Conservation (phyloP, 1,140 invertebrate species). For the Oryctes rhinoceros region DNA sequence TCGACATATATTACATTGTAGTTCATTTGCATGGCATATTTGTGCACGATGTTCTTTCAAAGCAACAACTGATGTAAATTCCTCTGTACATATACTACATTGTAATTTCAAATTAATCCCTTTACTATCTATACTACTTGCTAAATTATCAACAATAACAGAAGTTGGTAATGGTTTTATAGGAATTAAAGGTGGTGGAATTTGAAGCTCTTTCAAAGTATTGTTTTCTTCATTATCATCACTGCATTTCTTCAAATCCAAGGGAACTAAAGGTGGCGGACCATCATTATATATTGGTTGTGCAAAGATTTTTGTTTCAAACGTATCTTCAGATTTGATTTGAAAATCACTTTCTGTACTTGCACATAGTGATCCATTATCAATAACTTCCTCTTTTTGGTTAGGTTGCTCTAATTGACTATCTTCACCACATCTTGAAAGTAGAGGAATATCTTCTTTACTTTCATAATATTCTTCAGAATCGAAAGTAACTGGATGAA, state of each 20-base stretch:
- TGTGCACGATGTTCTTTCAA: conserved; percentile 50
- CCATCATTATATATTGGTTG: conserved; percentile 43
- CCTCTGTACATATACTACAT: conserved; percentile 49
- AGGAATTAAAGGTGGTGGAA: conserved; percentile 53
- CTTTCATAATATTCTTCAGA: conserved; percentile 25
- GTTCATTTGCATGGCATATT: conserved; percentile 44
- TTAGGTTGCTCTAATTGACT: neutral
- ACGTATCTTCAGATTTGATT: neutral
- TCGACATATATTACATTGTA: conserved; percentile 54
- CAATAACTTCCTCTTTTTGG: neutral
- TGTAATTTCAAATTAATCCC: conserved; percentile 45
- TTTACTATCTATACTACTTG: conserved; percentile 42
- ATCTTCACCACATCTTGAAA: conserved; percentile 30
- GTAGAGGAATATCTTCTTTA: conserved; percentile 48
- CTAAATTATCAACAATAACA: conserved; percentile 43
- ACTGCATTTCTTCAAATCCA: conserved; percentile 44
- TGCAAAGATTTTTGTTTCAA: neutral
- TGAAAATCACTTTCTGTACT: neutral
- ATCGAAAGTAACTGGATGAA: neutral
- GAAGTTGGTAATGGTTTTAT: conserved; percentile 47
- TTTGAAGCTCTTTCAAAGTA: conserved; percentile 44
- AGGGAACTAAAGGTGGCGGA: conserved; percentile 53
- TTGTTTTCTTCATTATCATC: conserved; percentile 9
- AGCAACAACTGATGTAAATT: conserved; percentile 44
- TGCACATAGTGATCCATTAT: neutral